Percentiles rank a stretch among this genome's conserved stretches.
Evolutionary conservation across 2,113 vertebrate genomes (phyloP).

Genomic region (Podarcis raffonei): DNA sequence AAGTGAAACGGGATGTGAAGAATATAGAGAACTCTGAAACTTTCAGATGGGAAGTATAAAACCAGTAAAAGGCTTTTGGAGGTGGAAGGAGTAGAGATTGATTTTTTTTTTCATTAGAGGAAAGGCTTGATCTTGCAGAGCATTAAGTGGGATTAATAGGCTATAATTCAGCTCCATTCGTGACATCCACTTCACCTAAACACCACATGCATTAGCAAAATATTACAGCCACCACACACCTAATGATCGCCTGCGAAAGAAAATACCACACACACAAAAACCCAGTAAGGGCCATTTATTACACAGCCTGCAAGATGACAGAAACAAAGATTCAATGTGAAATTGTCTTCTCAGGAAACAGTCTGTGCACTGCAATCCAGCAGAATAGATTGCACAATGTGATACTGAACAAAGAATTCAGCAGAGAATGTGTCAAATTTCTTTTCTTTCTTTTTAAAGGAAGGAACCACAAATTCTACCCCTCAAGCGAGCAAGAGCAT

Average conservation of each 20-base stretch:
- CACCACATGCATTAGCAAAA: not conserved
- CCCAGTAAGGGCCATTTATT: not conserved
- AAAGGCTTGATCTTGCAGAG: not conserved
- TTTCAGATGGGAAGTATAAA: not conserved
- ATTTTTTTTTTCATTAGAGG: no score
- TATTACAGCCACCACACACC: not conserved
- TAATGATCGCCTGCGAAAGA: not conserved
- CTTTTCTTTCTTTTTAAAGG: not conserved
- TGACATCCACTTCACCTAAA: not conserved
- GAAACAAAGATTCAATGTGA: not conserved
- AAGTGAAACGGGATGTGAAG: constrained; percentile 37
- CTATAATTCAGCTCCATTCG: not conserved
- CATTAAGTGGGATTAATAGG: not conserved
- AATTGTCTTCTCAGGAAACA: not conserved
- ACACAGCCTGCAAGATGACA: not conserved
- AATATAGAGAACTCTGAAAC: not conserved
- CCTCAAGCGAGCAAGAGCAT: not conserved
- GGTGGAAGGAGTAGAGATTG: not conserved
- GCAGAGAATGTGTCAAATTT: not conserved
- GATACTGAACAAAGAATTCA: not conserved
- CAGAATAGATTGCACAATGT: not conserved
- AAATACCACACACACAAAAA: constrained; percentile 1
- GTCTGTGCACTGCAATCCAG: not conserved
- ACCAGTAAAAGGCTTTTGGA: not conserved
- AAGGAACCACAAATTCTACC: not conserved